These are phyloP conservation scores for Morpho achilles DNA, from an alignment of 2,888 invertebrate species.

Conservation along the genomic window DNA sequence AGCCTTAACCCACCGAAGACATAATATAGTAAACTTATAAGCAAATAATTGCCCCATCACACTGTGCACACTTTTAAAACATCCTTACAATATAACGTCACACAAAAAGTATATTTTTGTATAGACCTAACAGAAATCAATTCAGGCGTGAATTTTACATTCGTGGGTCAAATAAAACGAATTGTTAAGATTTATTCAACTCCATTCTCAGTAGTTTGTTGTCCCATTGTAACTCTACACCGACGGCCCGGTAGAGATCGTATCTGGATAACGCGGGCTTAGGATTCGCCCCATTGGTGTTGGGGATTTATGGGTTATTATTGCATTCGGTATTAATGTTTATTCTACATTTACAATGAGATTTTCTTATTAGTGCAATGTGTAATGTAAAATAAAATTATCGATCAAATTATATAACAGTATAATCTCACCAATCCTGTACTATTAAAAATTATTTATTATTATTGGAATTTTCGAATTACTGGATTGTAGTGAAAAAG, in stretches of 20 bases:
- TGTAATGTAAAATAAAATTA: not conserved
- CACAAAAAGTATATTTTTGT: conserved; percentile 6
- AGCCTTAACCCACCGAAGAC: no score
- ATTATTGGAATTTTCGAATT: no score
- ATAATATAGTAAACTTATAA: not conserved
- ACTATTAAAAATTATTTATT: no score
- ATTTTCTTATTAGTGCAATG: not conserved
- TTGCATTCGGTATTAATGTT: conserved; percentile 36
- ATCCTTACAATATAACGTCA: conserved; percentile 8
- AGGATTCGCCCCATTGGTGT: conserved; percentile 35
- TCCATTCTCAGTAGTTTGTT: conserved; percentile 43
- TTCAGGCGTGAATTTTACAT: conserved; percentile 61
- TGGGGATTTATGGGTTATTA: conserved; percentile 40
- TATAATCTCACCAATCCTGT: no score
- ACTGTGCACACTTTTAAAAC: conserved; percentile 14
- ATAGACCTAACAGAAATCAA: conserved; percentile 46
- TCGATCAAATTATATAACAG: not conserved
- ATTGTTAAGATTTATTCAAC: conserved; percentile 48
- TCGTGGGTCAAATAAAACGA: conserved; percentile 43
- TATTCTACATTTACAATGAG: conserved; percentile 8
- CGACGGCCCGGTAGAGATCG: conserved; percentile 46
- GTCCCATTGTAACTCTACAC: conserved; percentile 61
- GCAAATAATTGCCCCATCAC: conserved; percentile 10
- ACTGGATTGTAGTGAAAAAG: no score
- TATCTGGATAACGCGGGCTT: conserved; percentile 61